Evolutionary conservation across 2,113 vertebrate genomes (phyloP).

Genomic region (Aleadryas rufinucha): DNA sequence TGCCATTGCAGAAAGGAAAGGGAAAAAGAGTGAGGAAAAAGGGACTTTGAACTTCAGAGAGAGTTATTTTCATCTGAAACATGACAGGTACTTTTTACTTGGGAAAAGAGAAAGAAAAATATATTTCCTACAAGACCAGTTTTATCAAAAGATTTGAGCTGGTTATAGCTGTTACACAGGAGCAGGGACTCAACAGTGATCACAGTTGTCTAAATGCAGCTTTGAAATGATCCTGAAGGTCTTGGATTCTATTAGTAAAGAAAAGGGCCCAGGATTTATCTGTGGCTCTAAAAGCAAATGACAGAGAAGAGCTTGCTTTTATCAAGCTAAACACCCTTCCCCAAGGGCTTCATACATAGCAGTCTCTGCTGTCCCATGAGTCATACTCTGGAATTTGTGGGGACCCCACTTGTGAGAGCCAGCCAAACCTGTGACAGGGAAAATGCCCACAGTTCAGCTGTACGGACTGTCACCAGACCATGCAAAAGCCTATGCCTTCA

Average conservation of each 20-base stretch:
- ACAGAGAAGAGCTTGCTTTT: not conserved
- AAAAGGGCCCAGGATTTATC: not conserved
- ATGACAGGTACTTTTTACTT: not conserved
- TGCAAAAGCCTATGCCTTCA: not conserved
- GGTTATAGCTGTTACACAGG: not conserved
- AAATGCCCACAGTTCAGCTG: not conserved
- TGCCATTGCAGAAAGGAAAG: not conserved
- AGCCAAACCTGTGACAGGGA: not conserved
- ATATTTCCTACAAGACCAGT: not conserved
- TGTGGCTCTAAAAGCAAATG: not conserved
- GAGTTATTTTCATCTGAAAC: not conserved
- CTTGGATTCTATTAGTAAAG: not conserved
- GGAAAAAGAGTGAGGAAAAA: not conserved
- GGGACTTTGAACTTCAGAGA: not conserved
- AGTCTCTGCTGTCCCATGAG: not conserved
- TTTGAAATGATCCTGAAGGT: not conserved
- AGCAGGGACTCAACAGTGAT: not conserved
- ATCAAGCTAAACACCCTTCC: not conserved
- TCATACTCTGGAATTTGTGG: rapidly evolving
- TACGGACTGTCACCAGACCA: not conserved
- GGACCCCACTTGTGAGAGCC: not conserved
- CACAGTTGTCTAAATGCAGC: not conserved
- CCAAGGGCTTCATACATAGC: not conserved
- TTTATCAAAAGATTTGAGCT: not conserved
- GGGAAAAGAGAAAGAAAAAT: not conserved